A percentile compares a stretch with the other conserved stretches of the same genome.
phyloP scores from a whole-genome alignment of 2,888 invertebrate genomes.

The Perdita meconis region DNA sequence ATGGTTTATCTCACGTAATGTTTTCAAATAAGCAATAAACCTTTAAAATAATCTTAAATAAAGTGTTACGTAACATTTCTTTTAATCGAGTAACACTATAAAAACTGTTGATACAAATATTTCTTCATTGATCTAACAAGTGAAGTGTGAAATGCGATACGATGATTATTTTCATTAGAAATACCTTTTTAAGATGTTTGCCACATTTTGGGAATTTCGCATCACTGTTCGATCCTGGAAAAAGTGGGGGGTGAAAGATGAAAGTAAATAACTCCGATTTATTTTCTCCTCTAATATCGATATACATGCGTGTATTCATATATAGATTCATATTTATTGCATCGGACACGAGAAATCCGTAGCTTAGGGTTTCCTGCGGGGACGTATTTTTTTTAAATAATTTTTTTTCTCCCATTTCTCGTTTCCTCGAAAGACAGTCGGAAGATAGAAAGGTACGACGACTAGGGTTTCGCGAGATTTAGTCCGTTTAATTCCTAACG shows the following conservation, averaged over 20 bases:
- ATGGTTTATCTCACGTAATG: too few species aligned
- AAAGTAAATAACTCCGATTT: constrained; percentile 49
- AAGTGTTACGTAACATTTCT: too few species aligned
- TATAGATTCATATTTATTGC: constrained; percentile 64
- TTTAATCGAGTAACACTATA: too few species aligned
- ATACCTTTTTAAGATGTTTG: too few species aligned
- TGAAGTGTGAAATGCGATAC: too few species aligned
- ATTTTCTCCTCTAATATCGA: constrained; percentile 48
- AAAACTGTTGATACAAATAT: too few species aligned
- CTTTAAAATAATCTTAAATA: too few species aligned
- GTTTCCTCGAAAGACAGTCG: constrained; percentile 48
- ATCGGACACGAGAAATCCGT: constrained; percentile 64
- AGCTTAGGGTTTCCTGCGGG: constrained; percentile 47
- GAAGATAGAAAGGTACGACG: constrained; percentile 46
- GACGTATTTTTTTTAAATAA: constrained; percentile 4
- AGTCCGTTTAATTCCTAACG: constrained; percentile 30
- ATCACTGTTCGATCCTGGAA: too few species aligned
- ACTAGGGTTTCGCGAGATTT: constrained; percentile 36
- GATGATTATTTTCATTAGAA: too few species aligned
- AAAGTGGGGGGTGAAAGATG: constrained; percentile 20
- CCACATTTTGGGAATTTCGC: too few species aligned
- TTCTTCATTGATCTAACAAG: too few species aligned
- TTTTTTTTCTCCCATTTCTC: constrained; percentile 2
- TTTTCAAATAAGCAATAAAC: too few species aligned
- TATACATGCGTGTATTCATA: constrained; percentile 30